Base-by-base conservation (phyloP, 2,888 invertebrate species). In the Caenorhabditis virilis region DNA sequence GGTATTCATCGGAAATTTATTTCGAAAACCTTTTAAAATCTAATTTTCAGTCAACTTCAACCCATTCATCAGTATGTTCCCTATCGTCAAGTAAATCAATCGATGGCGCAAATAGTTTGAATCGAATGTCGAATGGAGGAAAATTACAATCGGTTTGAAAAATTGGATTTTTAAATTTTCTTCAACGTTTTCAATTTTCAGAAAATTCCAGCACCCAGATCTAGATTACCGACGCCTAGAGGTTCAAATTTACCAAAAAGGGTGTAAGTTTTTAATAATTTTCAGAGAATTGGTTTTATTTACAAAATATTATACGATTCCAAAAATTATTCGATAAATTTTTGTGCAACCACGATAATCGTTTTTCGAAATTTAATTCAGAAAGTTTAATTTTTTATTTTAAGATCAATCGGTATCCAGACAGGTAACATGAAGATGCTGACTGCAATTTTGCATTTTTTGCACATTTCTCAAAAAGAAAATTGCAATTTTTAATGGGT, bases 151-250 rank as follows among this genome's bases (percentile, higher is more conserved):
- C 38, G 25, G 52, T 36, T n/a, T n/a, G 26, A 36, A 38, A 25
- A 35, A 15, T 16, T 18, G 2, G 7, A 36, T 20, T 27, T 33
- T 13, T 3, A 33, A 20, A 20, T 30, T 5, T 5, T 36, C 26
- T 36, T 3, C 16, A 36, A 23, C n/a, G 20, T 11, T 42, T 4
- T 38, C 11, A 22, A 25, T 27, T 54, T 49, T 11, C 50, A 54
- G 23, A 15, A 53, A 43, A 64, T 64, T 15, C 64, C 64, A 2
- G 53, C 51, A 18, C 64, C 59, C 1, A 35, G 64, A 23, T 55
- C 59, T 7, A 49, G 64, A 15, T 51, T 64, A n/a, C 64, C 64
- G 35, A 64, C 64, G 0, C 58, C 64, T 16, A 35, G 64, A n/a
- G 58, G 51, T 23, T 59, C 64, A 0, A 58, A 15, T 15, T 26